These are phyloP conservation scores for Rhimphoctona megacephalus DNA, from an alignment of 2,888 invertebrate genomes.

Conservation along the genomic window DNA sequence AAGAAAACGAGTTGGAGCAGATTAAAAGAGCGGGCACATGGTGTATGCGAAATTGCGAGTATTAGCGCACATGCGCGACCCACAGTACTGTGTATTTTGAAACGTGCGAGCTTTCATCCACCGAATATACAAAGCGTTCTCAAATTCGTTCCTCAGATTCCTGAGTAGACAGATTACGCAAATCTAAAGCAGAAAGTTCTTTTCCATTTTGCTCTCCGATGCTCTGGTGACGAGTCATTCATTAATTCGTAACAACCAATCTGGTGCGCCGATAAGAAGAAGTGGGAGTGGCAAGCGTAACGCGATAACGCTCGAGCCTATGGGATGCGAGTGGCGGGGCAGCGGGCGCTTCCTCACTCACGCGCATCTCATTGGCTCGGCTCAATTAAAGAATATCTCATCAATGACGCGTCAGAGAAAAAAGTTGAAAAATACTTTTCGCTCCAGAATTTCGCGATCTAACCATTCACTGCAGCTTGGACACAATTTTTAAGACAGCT, in stretches of 20 bases:
- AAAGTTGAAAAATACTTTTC: neutral
- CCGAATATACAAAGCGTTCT: neutral
- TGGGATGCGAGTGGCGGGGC: neutral
- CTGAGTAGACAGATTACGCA: neutral
- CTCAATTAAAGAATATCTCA: neutral
- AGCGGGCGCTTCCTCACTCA: neutral
- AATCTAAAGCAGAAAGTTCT: neutral
- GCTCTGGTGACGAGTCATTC: neutral
- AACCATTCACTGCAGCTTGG: neutral
- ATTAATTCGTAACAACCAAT: neutral
- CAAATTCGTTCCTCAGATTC: neutral
- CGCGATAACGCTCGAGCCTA: neutral
- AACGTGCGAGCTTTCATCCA: conserved; percentile 26
- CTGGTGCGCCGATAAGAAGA: neutral
- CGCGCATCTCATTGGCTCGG: neutral
- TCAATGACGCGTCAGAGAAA: neutral
- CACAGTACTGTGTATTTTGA: conserved; percentile 31
- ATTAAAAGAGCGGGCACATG: conserved; percentile 4
- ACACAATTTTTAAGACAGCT: neutral
- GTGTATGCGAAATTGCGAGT: conserved; percentile 35
- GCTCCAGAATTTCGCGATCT: neutral
- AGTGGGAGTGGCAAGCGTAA: neutral
- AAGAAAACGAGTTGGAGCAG: conserved; percentile 6
- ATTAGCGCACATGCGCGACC: conserved; percentile 16
- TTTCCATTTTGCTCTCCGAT: neutral